A percentile compares a stretch with the other conserved stretches of the same genome.
Conservation (phyloP, 35 echinoderm and acorn worm species). For the Ophiothrix spiculata region DNA sequence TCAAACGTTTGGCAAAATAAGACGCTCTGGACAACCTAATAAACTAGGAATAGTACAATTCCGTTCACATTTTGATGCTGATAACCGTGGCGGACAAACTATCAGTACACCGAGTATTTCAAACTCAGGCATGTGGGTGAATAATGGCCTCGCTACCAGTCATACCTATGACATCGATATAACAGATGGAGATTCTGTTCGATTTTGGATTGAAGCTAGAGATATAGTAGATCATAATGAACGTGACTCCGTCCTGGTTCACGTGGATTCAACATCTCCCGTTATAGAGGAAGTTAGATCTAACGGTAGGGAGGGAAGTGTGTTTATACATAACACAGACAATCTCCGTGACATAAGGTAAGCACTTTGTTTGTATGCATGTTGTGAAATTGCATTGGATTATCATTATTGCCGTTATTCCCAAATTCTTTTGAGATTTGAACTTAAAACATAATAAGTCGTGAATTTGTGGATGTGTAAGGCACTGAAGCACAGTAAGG, state of each 20-base stretch:
- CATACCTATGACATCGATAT: constrained; percentile 11
- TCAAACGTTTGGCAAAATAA: constrained; percentile 13
- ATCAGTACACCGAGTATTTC: neutral
- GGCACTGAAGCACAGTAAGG: no score
- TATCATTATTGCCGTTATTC: no score
- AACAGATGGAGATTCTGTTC: constrained; percentile 38
- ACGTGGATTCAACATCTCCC: constrained; percentile 31
- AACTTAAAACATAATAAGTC: no score
- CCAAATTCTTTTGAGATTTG: no score
- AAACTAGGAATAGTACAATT: constrained; percentile 13
- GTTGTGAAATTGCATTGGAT: no score
- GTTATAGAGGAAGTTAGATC: constrained; percentile 35
- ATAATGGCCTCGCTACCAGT: neutral
- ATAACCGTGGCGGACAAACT: constrained; percentile 20
- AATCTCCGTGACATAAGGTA: constrained; percentile 32
- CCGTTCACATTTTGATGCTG: neutral
- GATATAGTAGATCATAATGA: constrained; percentile 13
- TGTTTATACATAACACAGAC: constrained; percentile 30
- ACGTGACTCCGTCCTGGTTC: constrained; percentile 5
- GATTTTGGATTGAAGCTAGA: constrained; percentile 20
- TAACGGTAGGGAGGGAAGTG: neutral
- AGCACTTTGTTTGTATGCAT: no score
- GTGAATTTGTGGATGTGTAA: no score
- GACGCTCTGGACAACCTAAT: constrained; percentile 22
- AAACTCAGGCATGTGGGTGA: constrained; percentile 5